Percentiles rank a stretch among this genome's conserved stretches.
Conservation (phyloP, 1,140 invertebrate species). For the Cotesia chilonis region DNA sequence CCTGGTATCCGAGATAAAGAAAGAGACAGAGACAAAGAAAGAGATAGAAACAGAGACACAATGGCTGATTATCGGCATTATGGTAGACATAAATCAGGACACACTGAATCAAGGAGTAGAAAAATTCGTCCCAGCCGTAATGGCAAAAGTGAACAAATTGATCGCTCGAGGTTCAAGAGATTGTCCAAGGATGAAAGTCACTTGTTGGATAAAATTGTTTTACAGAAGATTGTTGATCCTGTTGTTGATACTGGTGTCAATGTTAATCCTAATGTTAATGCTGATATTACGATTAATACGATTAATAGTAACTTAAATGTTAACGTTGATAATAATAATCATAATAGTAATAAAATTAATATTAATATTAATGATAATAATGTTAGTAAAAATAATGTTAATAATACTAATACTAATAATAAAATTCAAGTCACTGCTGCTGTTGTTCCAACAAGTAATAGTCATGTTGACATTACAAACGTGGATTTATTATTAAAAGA, state of each 20-base stretch:
- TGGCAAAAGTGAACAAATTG: conserved; percentile 59
- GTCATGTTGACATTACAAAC: conserved; percentile 61
- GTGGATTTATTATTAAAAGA: conserved; percentile 71
- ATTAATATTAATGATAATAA: conserved; percentile 43
- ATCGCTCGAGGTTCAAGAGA: conserved; percentile 44
- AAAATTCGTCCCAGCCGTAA: conserved; percentile 49
- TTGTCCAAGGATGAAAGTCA: conserved; percentile 31
- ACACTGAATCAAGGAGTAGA: conserved; percentile 48
- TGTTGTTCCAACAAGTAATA: too few species aligned
- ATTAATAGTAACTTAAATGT: not conserved
- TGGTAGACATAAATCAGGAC: conserved; percentile 57
- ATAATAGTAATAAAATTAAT: not conserved
- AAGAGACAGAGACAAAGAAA: conserved; percentile 29
- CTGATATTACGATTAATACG: conserved; percentile 40
- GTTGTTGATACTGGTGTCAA: not conserved
- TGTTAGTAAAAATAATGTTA: not conserved
- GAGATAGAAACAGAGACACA: conserved; percentile 40
- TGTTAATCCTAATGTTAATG: not conserved
- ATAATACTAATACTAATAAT: conserved; percentile 41
- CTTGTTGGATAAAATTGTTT: conserved; percentile 59
- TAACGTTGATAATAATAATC: not conserved
- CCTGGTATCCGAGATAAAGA: conserved; percentile 41
- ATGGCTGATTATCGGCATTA: conserved; percentile 42
- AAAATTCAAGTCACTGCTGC: conserved; percentile 20
- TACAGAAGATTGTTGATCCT: conserved; percentile 61